These are phyloP conservation scores for Grammomys surdaster DNA, from an alignment of 2,113 vertebrate genomes.

Conservation along the genomic window DNA sequence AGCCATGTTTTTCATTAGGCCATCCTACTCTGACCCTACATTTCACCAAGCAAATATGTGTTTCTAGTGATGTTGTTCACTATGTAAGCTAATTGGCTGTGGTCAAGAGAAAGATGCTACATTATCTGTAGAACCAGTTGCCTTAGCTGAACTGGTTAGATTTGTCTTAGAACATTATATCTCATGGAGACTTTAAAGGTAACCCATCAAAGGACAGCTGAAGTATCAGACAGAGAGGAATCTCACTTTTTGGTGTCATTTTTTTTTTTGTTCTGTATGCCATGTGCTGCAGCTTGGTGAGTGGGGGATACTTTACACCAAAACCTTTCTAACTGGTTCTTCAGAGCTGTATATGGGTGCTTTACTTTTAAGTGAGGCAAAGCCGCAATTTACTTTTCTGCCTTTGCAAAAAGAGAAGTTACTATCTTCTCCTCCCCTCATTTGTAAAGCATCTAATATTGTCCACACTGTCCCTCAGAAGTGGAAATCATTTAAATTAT, in stretches of 20 bases:
- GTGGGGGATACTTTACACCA: not conserved
- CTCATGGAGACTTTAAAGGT: not conserved
- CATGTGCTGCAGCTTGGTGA: fast-evolving
- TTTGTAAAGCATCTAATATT: not conserved
- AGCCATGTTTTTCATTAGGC: not conserved
- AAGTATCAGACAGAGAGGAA: not conserved
- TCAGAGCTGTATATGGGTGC: fast-evolving
- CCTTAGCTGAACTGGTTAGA: conserved; percentile 3
- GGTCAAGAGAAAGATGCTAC: not conserved
- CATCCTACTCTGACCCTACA: not conserved
- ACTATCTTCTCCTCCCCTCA: not conserved
- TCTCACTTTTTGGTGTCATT: too few relatives aligned
- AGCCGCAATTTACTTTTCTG: not conserved
- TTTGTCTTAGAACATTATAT: not conserved
- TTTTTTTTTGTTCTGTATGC: not conserved
- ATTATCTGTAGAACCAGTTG: not conserved
- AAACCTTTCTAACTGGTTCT: too few relatives aligned
- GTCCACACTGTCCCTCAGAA: not conserved
- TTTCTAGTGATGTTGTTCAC: not conserved
- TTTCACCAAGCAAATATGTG: not conserved
- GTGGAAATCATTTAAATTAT: conserved; percentile 31
- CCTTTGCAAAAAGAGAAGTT: not conserved
- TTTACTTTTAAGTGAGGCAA: not conserved
- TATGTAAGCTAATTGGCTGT: not conserved
- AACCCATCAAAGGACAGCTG: not conserved